Base-by-base conservation (phyloP, 2,888 invertebrate genomes). In the Onchidella celtica region DNA sequence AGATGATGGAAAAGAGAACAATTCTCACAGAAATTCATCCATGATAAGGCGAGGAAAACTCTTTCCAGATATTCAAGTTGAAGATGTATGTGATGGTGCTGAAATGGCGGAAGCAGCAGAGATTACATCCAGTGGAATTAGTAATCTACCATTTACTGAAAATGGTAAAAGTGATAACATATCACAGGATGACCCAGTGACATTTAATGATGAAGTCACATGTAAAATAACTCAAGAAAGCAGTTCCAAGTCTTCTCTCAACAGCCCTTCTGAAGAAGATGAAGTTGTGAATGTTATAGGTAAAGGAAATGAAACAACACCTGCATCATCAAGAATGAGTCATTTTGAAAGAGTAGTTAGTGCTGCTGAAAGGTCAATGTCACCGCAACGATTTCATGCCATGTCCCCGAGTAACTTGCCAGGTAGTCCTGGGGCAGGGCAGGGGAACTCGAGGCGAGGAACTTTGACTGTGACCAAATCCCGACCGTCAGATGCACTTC, bases 401-500 rank as follows among this genome's bases (percentile, higher is more conserved):
- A 17, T 78, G 21, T 73, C 79, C 21, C 82, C 85, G 24, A 79
- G 57, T 4, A 29, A 59, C 34, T 57, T 84, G n/a, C 82, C 83
- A 3, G 74, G 77, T 29, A 84, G 84, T 55, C 85, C 86, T 14
- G 38, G 75, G 32, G 78, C 78, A 32, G 36, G 24, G 9, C 72
- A 69, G 11, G 86, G 86, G 38, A 79, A 70, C 0, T 78, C 83
- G n/a, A 85, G 86, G 38, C 66, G 86, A 61, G 83, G 85, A 3
- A 87, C 90, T 17, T 68, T 87, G 66, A 89, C 90, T 9, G 87
- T 89, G 11, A 88, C 87, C 17, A 89, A 89, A 66, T 85, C 87
- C 24, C 81, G 85, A 38, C 87, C 88, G 29, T 88, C 89, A 24
- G 88, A 89, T 81, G 88, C 88, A 27, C 86, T 90, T 11, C 70